Evolutionary conservation across 2,797 vertebrate genomes (phyloP).

Genomic region (Botia almorhae): DNA sequence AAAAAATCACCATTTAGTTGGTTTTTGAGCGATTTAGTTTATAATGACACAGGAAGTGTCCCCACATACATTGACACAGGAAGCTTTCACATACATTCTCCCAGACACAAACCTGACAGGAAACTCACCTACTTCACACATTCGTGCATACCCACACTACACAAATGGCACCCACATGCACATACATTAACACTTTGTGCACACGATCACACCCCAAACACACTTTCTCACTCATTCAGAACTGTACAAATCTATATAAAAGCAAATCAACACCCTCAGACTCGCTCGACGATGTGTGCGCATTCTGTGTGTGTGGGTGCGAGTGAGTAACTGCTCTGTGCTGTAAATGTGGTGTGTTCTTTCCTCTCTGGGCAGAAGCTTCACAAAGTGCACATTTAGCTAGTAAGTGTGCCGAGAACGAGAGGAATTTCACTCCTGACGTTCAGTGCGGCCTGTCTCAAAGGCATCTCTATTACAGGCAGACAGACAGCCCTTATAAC

Average conservation of each 20-base stretch:
- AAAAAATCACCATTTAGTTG: no score
- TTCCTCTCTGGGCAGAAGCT: slow-evolving; percentile 64
- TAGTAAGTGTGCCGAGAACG: slow-evolving; percentile 74
- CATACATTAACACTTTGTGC: slow-evolving; percentile 29
- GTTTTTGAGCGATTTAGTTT: no score
- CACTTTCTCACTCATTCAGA: slow-evolving; percentile 12
- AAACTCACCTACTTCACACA: slow-evolving; percentile 28
- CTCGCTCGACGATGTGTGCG: slow-evolving; percentile 36
- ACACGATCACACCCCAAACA: background rate
- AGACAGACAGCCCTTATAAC: slow-evolving; percentile 55
- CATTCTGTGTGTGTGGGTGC: slow-evolving; percentile 48
- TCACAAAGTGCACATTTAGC: slow-evolving; percentile 80
- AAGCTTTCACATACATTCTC: slow-evolving; percentile 52
- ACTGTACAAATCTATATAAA: slow-evolving; percentile 26
- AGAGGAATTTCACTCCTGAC: slow-evolving; percentile 73
- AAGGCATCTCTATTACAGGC: slow-evolving; percentile 77
- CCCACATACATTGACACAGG: background rate
- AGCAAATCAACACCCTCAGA: slow-evolving; percentile 35
- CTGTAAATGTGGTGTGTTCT: slow-evolving; percentile 69
- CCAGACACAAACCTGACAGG: slow-evolving; percentile 48
- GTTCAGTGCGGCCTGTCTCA: slow-evolving; percentile 64
- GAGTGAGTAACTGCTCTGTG: slow-evolving; percentile 63
- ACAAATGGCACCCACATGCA: slow-evolving; percentile 1
- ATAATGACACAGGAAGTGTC: no score
- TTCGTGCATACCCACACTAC: slow-evolving; percentile 10